Percentiles rank a stretch among this genome's conserved stretches.
phyloP scores from a whole-genome alignment of 2,888 invertebrate species.

The Caenorhabditis becei region DNA sequence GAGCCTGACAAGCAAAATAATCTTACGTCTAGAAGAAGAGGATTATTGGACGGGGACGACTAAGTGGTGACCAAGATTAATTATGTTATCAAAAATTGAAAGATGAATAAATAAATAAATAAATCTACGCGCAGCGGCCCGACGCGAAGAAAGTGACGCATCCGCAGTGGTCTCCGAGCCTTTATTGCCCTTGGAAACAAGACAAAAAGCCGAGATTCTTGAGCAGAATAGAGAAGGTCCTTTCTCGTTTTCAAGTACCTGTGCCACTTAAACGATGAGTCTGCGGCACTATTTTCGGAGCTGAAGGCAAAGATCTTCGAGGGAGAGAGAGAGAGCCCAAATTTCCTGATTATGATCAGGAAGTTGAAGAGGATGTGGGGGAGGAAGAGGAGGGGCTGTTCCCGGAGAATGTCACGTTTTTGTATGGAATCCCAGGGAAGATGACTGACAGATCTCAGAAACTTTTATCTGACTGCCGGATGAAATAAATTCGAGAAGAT shows the following conservation, averaged over 20 bases:
- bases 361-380: background rate
- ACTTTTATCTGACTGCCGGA: too few relatives aligned
- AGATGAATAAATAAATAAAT: slow-evolving; percentile 13
- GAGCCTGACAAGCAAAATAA: slow-evolving; percentile 36
- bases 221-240: background rate
- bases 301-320: background rate
- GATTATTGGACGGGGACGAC: slow-evolving; percentile 43
- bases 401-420: slow-evolving; percentile 2
- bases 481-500: too few relatives aligned
- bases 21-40: slow-evolving; percentile 36
- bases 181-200: slow-evolving; percentile 35
- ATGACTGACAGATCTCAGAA: too few relatives aligned
- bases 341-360: slow-evolving; percentile 11
- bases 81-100: slow-evolving; percentile 49
- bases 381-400: background rate
- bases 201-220: background rate
- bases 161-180: slow-evolving; percentile 22
- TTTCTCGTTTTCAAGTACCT: slow-evolving; percentile 1
- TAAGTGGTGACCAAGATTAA: slow-evolving; percentile 51
- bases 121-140: too few relatives aligned
- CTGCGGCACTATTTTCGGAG: slow-evolving; percentile 1
- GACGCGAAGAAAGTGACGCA: slow-evolving; percentile 7
- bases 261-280: background rate
- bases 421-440: background rate
- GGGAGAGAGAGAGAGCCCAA: background rate